Evolutionary conservation across 53 echinoderm and acorn worm species (phyloP), one percentile per base, ranked within the genome.

Genomic region (Patiria pectinifera): DNA sequence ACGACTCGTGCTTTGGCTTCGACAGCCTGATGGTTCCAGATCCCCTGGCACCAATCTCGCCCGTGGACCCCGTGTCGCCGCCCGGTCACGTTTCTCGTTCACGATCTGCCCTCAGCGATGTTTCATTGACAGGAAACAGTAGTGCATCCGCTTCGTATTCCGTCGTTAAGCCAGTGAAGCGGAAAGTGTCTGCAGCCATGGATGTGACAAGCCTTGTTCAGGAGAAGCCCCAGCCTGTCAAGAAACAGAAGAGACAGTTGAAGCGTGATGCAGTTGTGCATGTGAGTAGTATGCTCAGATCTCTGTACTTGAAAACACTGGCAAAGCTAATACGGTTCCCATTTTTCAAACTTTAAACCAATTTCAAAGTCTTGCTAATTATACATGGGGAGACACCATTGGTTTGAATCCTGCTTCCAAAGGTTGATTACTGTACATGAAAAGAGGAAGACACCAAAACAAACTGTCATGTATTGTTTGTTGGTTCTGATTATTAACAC

Each of bases 1-100:
- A 96, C 71, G 98, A 98, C 71, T 96, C 96, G 10, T 96, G 95
- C 70, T 99, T 99, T 84, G 99, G 99, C 61, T 99, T 97, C 70
- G 99, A 97, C 66, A 81, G 48, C 58, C 93, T 99, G 23, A 26
- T 93, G 23, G 87, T 95, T 9, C 99, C 95, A 24, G 92, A 95
- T 24, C 93, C 91, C 16, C 93, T 99, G 16, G 90, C 46, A 0
- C 96, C 96, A 3, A 94, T 99, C 72, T 99, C 99, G 9, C 99
- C 99, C 4, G 99, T 99, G 12, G 85, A 91, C 4, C 86, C 87
- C 3, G 88, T 84, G 59, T 93, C 95, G 18, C 96, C 95, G 1
- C 45, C 91, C 0, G 45, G 23, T 48, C 62, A 70, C 18, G 62
- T 61, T 13, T n/a, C 43, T 24, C 74, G 75, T 7, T 93, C 90